Conservation (phyloP, 2,797 vertebrate genomes). For the Macropodus opercularis region DNA sequence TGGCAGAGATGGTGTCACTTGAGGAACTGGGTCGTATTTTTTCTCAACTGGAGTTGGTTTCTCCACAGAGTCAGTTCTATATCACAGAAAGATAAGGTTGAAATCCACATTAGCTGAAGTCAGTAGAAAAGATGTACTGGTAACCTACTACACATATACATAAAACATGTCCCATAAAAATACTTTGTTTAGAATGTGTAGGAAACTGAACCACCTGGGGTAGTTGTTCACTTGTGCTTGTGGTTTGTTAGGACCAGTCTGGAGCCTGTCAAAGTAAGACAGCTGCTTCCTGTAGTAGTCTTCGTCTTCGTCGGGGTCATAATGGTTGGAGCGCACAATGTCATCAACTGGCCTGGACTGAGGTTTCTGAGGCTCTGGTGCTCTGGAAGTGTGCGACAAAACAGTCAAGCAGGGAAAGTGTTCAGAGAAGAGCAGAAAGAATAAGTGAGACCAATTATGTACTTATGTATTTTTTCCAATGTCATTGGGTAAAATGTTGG, state of each 20-base stretch:
- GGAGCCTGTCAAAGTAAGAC: constrained; percentile 91
- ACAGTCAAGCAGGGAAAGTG: background rate
- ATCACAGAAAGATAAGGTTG: constrained; percentile 7
- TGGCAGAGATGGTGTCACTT: constrained; percentile 83
- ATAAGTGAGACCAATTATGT: background rate
- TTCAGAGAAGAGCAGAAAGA: constrained; percentile 7
- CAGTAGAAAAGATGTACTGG: no score
- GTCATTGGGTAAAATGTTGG: background rate
- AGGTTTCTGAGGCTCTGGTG: constrained; percentile 93
- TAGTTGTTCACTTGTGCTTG: constrained; percentile 87
- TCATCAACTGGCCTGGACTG: constrained; percentile 87
- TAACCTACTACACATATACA: no score
- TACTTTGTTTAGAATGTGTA: background rate
- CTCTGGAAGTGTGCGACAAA: constrained; percentile 72
- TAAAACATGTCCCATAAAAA: background rate
- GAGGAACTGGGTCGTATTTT: constrained; percentile 86
- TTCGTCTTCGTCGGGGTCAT: constrained; percentile 94
- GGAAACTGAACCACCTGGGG: constrained; percentile 82
- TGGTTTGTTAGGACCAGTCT: constrained; percentile 80
- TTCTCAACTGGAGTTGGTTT: constrained; percentile 86
- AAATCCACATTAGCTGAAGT: background rate
- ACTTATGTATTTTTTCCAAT: no score
- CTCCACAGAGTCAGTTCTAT: constrained; percentile 88
- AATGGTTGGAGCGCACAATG: constrained; percentile 93
- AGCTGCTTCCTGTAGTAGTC: constrained; percentile 98